phyloP scores from a whole-genome alignment of 2,888 invertebrate genomes.

The Cryptophagus acutangulus region DNA sequence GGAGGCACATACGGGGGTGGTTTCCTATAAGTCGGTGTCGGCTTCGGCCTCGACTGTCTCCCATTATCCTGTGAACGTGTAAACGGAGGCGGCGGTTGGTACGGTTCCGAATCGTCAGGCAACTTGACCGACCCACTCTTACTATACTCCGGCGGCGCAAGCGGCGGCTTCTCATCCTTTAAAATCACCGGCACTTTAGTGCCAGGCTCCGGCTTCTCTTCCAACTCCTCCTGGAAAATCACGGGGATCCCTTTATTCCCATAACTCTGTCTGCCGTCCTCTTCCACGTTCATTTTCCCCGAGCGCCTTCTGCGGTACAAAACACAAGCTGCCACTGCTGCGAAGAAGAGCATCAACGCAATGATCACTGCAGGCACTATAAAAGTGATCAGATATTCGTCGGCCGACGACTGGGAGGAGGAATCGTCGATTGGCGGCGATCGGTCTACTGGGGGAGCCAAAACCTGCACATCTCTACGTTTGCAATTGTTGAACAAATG shows the following conservation, averaged over 20 bases:
- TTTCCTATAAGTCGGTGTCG: constrained; percentile 87
- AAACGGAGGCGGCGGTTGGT: constrained; percentile 87
- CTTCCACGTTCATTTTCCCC: constrained; percentile 78
- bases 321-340: constrained; percentile 82
- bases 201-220: constrained; percentile 84
- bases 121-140: constrained; percentile 46
- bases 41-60: constrained; percentile 71
- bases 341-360: constrained; percentile 79
- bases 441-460: constrained; percentile 24
- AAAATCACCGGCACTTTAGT: constrained; percentile 91
- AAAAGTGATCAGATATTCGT: constrained; percentile 73
- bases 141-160: constrained; percentile 76
- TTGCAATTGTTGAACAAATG: constrained; percentile 59
- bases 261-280: constrained; percentile 78
- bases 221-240: constrained; percentile 88
- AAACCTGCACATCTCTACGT: constrained; percentile 33
- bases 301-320: constrained; percentile 78
- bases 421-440: constrained; percentile 37
- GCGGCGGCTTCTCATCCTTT: constrained; percentile 91
- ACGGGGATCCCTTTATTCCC: constrained; percentile 84
- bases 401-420: constrained; percentile 41
- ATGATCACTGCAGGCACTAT: constrained; percentile 87
- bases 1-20: constrained; percentile 97
- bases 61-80: constrained; percentile 68
- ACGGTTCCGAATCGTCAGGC: constrained; percentile 64